Base-by-base conservation (phyloP, 2,888 invertebrate genomes). In the Leucophenga maculata region DNA sequence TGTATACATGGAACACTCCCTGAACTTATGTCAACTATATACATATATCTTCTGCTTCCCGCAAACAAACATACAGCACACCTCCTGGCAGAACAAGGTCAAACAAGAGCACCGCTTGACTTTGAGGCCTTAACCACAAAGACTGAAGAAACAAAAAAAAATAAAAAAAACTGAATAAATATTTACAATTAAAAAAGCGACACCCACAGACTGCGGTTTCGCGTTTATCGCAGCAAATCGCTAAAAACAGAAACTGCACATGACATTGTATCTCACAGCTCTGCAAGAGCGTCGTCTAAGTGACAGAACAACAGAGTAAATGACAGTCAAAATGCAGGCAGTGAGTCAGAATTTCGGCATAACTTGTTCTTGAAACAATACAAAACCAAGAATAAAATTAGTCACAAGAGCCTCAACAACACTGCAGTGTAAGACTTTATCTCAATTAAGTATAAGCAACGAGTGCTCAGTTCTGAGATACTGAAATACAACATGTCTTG, bases 301-400 rank as follows among this genome's bases (percentile, higher is more conserved):
- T 59, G 18, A 59, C 59, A 31, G 13, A 26, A 20, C 55, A 55
- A 13, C 59, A 20, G 18, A 18, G 20, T n/a, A n/a, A n/a, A 55
- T 22, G 55, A 55, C 55, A 55, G 55, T 13, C 11, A 22, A 22
- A n/a, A n/a, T n/a, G n/a, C n/a, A n/a, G n/a, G n/a, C n/a, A n/a
- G n/a, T 64, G 46, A 64, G 62, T 64, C 62, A 64, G 44, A 20
- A 48, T 46, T 64, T 64, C 46, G 39, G 62, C n/a, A 64, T 46
- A 64, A 64, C 46, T 48, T 48, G 46, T 64, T 64, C 39, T 20
- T 48, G 13, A 50, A 50, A 50, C 50, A 50, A 50, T 50, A 50
- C 2, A 50, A 50, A 50, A 18, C 6, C 50, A 50, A 50, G 16
- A 50, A 50, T 50, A 14, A 50, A 18, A 50, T 39, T 39, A 39